phyloP scores from a whole-genome alignment of 2,113 vertebrate species.

The Poecile atricapillus region DNA sequence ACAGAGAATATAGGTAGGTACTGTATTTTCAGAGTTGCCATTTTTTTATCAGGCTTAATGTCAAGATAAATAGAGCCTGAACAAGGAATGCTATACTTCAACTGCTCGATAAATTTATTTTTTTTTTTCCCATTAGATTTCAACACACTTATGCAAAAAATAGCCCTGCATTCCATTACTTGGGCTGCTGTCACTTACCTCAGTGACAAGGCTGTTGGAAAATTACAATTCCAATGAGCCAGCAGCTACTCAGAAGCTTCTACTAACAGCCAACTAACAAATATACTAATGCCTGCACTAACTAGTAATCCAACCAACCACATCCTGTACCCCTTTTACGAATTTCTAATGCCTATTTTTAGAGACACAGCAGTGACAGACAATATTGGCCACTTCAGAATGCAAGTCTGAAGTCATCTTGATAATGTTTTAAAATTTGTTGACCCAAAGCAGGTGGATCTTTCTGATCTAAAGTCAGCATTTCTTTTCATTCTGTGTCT shows the following conservation, averaged over 20 bases:
- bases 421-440: neutral
- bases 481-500: neutral
- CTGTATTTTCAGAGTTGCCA: conserved; percentile 43
- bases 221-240: neutral
- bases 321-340: neutral
- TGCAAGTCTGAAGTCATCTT: neutral
- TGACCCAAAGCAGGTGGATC: neutral
- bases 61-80: neutral
- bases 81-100: neutral
- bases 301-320: neutral
- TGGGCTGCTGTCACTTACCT: neutral
- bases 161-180: neutral
- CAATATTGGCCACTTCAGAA: neutral
- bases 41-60: conserved; percentile 34
- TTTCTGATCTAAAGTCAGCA: neutral
- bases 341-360: neutral
- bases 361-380: neutral
- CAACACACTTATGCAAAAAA: neutral
- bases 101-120: neutral
- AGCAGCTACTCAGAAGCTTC: neutral
- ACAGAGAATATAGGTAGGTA: conserved; percentile 34
- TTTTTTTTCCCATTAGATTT: neutral
- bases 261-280: neutral
- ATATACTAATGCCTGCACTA: neutral
- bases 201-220: neutral